A percentile compares a stretch with the other conserved stretches of the same genome.
These are phyloP conservation scores for Erpobdella octoculata DNA, from an alignment of 2,888 invertebrate species.

Conservation along the genomic window DNA sequence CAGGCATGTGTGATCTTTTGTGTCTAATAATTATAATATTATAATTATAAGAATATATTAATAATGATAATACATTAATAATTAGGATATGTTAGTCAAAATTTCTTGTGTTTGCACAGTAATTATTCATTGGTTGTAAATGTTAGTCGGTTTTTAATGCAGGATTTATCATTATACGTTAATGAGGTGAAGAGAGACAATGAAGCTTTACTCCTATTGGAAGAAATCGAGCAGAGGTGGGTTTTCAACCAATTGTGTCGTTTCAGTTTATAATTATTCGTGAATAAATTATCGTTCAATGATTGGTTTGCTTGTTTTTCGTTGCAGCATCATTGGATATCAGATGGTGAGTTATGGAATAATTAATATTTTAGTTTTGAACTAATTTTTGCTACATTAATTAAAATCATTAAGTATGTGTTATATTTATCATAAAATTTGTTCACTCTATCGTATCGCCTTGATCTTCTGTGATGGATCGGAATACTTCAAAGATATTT, in stretches of 20 bases:
- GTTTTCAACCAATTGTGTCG: background rate
- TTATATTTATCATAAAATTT: too few species aligned
- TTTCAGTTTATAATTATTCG: background rate
- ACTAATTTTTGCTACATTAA: too few species aligned
- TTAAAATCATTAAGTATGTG: too few species aligned
- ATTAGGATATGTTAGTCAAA: too few species aligned
- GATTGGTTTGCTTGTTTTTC: background rate
- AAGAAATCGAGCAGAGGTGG: slow-evolving; percentile 69
- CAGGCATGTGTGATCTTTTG: slow-evolving; percentile 21
- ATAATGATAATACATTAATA: too few species aligned
- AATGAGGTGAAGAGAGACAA: slow-evolving; percentile 96
- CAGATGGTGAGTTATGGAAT: slow-evolving; percentile 33
- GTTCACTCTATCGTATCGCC: too few species aligned
- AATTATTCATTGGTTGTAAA: too few species aligned
- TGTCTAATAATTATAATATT: background rate
- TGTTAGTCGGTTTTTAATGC: background rate
- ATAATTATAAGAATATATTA: too few species aligned
- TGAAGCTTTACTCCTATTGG: slow-evolving; percentile 79
- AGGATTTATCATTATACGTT: slow-evolving; percentile 86
- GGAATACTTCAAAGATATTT: too few species aligned
- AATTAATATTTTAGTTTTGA: too few species aligned
- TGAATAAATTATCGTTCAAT: background rate
- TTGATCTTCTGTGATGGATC: too few species aligned
- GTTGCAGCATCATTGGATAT: slow-evolving; percentile 33
- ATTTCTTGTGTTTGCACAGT: too few species aligned